Conservation (phyloP, 2,888 invertebrate species). For the Shargacucullia verbasci region DNA sequence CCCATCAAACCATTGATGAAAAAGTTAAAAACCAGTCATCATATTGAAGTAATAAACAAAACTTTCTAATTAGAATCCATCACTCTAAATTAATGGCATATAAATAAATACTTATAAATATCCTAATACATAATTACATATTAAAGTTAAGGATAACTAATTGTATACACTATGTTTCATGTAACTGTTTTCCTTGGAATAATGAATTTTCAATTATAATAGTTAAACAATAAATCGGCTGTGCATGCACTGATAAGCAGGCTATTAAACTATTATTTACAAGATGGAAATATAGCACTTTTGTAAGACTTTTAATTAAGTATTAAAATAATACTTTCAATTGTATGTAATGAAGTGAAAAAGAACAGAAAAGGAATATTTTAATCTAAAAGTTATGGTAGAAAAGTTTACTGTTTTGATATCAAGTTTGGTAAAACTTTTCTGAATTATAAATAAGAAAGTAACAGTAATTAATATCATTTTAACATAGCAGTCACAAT, state of each 20-base stretch:
- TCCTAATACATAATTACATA: too few relatives aligned
- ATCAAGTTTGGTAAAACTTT: slow-evolving; percentile 20
- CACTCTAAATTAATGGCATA: too few relatives aligned
- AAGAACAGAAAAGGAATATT: slow-evolving; percentile 9
- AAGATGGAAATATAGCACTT: slow-evolving; percentile 1
- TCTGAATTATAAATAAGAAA: slow-evolving; percentile 20
- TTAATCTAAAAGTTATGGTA: slow-evolving; percentile 1
- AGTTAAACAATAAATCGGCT: slow-evolving; percentile 7
- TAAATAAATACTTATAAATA: too few relatives aligned
- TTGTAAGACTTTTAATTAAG: not conserved
- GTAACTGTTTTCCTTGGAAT: slow-evolving; percentile 9
- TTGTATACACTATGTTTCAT: too few relatives aligned
- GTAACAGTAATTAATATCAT: slow-evolving; percentile 4
- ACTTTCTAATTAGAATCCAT: too few relatives aligned
- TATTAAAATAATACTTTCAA: not conserved
- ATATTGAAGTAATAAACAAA: too few relatives aligned
- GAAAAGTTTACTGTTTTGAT: not conserved
- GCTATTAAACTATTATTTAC: not conserved
- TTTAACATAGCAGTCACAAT: slow-evolving; percentile 7
- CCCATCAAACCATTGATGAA: too few relatives aligned
- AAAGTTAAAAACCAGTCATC: too few relatives aligned
- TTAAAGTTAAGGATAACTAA: too few relatives aligned
- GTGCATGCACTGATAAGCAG: slow-evolving; percentile 38
- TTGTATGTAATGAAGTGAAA: not conserved
- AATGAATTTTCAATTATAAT: slow-evolving; percentile 6